phyloP scores from a whole-genome alignment of 2,888 invertebrate species.

The Cyrtodaria siliqua region DNA sequence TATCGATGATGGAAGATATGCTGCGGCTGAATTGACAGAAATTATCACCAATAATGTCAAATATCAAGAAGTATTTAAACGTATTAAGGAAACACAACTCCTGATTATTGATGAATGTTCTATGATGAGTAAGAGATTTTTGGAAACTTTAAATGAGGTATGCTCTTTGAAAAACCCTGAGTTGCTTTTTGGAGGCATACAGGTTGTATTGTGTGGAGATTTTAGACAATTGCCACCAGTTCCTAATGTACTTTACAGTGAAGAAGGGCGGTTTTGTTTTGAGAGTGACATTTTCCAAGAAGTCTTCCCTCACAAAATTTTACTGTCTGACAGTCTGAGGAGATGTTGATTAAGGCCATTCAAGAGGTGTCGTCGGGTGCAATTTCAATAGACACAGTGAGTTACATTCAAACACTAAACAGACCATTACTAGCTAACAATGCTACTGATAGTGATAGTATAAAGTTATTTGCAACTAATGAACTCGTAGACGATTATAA shows the following conservation, averaged over 20 bases:
- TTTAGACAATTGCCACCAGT: slow-evolving; percentile 48
- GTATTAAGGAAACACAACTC: slow-evolving; percentile 23
- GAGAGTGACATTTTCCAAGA: slow-evolving; percentile 12
- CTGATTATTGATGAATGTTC: slow-evolving; percentile 45
- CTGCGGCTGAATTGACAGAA: slow-evolving; percentile 26
- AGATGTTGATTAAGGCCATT: slow-evolving; percentile 12
- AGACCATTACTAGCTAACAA: slow-evolving; percentile 10
- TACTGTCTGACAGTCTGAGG: slow-evolving; percentile 24
- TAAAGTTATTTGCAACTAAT: slow-evolving; percentile 47
- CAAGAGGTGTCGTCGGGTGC: slow-evolving; percentile 24
- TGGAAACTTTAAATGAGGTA: slow-evolving; percentile 27
- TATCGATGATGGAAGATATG: slow-evolving; percentile 38
- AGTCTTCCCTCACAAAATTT: slow-evolving; percentile 19
- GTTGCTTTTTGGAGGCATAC: slow-evolving; percentile 39
- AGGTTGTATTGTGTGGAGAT: slow-evolving; percentile 40
- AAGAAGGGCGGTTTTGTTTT: slow-evolving; percentile 37
- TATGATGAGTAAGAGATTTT: slow-evolving; percentile 34
- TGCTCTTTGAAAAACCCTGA: slow-evolving; percentile 28
- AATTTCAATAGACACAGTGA: slow-evolving; percentile 10
- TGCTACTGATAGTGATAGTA: neutral
- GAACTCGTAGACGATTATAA: slow-evolving; percentile 43
- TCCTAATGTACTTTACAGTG: slow-evolving; percentile 28
- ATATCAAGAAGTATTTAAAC: slow-evolving; percentile 7
- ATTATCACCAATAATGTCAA: slow-evolving; percentile 28
- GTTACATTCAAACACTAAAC: slow-evolving; percentile 9